Percentiles rank a stretch among this genome's conserved stretches.
Evolutionary conservation across 2,113 vertebrate genomes (phyloP).

Genomic region (Eidolon helvum): DNA sequence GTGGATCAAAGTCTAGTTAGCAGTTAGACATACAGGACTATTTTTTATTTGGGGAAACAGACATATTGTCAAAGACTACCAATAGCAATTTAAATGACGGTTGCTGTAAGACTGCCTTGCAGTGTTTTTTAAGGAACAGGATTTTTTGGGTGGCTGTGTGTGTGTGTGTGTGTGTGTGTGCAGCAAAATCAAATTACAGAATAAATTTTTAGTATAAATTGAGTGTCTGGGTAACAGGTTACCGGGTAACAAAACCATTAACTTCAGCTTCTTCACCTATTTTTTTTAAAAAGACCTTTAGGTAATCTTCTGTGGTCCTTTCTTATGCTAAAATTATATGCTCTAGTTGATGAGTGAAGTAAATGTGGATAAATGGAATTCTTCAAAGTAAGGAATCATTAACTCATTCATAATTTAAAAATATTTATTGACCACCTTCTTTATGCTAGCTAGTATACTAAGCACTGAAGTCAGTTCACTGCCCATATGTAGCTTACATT

Average conservation of each 20-base stretch:
- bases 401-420: neutral
- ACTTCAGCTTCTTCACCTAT: neutral
- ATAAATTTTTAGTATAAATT: constrained; percentile 23
- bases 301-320: neutral
- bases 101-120: neutral
- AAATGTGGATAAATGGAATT: neutral
- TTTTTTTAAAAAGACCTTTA: neutral
- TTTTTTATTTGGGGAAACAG: neutral
- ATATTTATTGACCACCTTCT: neutral
- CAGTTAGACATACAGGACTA: neutral
- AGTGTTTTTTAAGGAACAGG: neutral
- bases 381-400: neutral
- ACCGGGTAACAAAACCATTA: neutral
- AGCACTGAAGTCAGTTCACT: neutral
- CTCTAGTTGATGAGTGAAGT: neutral
- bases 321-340: neutral
- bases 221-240: neutral
- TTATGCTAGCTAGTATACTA: neutral
- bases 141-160: neutral
- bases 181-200: neutral
- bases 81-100: neutral
- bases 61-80: neutral
- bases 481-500: neutral
- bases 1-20: neutral
- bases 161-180: no score